Conservation (phyloP, 1,140 invertebrate genomes). For the Subanguina moxae region DNA sequence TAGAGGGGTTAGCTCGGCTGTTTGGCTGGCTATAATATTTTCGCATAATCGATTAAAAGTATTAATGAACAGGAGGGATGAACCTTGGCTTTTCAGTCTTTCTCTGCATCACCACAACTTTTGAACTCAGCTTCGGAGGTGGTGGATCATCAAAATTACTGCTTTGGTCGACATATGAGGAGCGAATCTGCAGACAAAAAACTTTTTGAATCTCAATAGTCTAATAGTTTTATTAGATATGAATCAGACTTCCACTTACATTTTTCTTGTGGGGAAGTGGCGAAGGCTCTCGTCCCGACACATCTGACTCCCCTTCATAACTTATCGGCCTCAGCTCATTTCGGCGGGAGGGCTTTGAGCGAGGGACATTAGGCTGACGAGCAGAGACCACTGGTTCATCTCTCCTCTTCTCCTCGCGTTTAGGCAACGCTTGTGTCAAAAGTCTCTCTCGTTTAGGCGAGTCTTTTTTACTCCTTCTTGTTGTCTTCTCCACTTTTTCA, state of each 20-base stretch:
- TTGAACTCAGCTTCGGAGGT: conserved; percentile 4
- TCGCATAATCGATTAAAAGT: neutral
- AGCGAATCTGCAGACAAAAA: conserved; percentile 12
- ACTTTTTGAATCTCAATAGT: neutral
- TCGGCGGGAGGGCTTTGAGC: too few relatives aligned
- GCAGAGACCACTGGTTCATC: too few relatives aligned
- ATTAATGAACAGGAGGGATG: neutral
- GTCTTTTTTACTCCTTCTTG: too few relatives aligned
- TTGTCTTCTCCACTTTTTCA: too few relatives aligned
- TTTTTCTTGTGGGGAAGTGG: neutral
- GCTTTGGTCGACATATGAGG: conserved; percentile 10
- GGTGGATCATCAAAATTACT: neutral
- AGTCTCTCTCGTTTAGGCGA: too few relatives aligned
- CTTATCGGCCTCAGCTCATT: too few relatives aligned
- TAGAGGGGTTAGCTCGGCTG: neutral
- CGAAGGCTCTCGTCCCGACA: neutral
- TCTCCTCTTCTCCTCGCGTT: too few relatives aligned
- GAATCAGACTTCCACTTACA: too few relatives aligned
- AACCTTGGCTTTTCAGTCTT: conserved; percentile 4
- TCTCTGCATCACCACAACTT: conserved; percentile 18
- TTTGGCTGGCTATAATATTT: neutral
- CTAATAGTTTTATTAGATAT: neutral
- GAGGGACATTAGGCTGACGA: too few relatives aligned
- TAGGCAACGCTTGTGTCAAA: too few relatives aligned
- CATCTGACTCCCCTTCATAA: too few relatives aligned